Base-by-base conservation (phyloP, 2,797 vertebrate species). In the Aythya fuligula region DNA sequence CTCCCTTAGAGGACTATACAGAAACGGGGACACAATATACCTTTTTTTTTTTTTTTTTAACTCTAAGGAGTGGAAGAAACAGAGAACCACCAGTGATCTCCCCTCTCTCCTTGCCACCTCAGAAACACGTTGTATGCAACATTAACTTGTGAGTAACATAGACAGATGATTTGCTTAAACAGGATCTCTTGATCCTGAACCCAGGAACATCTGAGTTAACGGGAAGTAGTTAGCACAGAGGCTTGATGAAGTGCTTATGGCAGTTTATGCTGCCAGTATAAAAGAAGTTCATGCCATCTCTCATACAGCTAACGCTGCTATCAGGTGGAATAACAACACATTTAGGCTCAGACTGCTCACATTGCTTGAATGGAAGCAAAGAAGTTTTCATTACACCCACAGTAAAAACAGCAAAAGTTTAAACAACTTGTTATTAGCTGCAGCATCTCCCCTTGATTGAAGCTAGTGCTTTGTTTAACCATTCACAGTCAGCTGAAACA, bases 131-230 rank as follows among this genome's bases (percentile, higher is more conserved):
- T 94, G 47, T 64, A 94, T 0, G 62, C 73, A 95, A 95, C 93
- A 93, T 95, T 95, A 94, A 96, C 75, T 73, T 47, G 51, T 85
- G 72, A 93, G 67, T 64, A 96, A 43, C 88, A 82, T 70, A 71
- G 71, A 76, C 78, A 88, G 78, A 89, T 73, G 91, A 84, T 88
- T 72, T 92, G 56, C 94, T 88, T 93, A 93, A 93, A 78, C 78
- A 93, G 45, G 73, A 72, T 89, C 82, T 92, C 76, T 82, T 94
- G 95, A 96, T 96, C 95, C 95, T 86, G 94, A 96, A 93, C 87
- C 70, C 73, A 82, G 86, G 84, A 94, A 95, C 71, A 66, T 90
- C 56, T 53, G 81, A 92, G 61, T 93, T 96, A 94, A 95, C 94
- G 91, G 91, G 70, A 94, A 93, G 93, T 57, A 96, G 92, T 96